Evolutionary conservation across 2,888 invertebrate genomes (phyloP), one percentile per base, ranked within the genome.

Genomic region (Spilosoma lubricipeda): DNA sequence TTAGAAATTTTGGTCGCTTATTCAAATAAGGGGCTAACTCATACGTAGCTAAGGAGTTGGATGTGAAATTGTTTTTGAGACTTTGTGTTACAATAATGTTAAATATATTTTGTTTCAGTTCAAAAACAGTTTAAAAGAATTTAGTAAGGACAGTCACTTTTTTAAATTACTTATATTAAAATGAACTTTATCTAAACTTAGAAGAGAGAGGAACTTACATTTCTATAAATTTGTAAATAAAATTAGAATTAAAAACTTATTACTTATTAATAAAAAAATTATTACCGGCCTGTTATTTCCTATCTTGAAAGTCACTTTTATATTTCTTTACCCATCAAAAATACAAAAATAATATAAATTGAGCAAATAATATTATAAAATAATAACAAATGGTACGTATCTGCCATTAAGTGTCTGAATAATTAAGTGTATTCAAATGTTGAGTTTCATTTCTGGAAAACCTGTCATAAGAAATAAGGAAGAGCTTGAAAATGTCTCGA

Each of bases 1-100:
- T 67, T 63, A 36, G 7, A 13, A 65, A 13, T 36, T 11, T 36
- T 70, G 70, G 73, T 65, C 67, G 3, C 18, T 73, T 73, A 68
- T 2, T 68, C 52, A 74, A 71, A 59, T 65, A 70, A 64, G 45
- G 30, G 71, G 72, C 69, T 78, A 69, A 76, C 39, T 80, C 78
- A 72, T 71, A 80, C 72, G 59, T 70, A 73, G 73, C 48, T 73
- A 71, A 72, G 27, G 66, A 69, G 73, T 74, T 66, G 30, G 23
- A 67, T 42, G n/a, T 66, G 72, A 71, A 71, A 75, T 73, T 73
- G 65, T 82, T 72, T 65, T 69, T 78, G 33, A 70, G 23, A 66
- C 42, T 75, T 77, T 69, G 39, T 30, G 36, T 72, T 33, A 67
- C 59, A 67, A 72, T 72, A 67, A 72, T 65, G 66, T 59, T 72